A percentile compares a stretch with the other conserved stretches of the same genome.
phyloP scores from a whole-genome alignment of 2,888 invertebrate species.

The Heteromyza rotundicornis region DNA sequence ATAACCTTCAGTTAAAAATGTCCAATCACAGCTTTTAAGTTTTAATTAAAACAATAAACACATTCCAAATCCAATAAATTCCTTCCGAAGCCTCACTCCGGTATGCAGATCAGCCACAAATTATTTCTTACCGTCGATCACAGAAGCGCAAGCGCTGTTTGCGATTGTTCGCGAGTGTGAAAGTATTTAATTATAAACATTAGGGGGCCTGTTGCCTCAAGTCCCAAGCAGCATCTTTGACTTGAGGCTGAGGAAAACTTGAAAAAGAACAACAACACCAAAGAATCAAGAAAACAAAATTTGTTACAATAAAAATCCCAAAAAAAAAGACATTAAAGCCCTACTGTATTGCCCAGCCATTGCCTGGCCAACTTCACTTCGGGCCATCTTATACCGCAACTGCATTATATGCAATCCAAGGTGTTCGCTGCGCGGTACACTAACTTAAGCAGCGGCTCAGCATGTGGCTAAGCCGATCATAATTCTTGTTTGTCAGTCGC shows the following conservation, averaged over 20 bases:
- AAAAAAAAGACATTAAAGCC: conserved; percentile 20
- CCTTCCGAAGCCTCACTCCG: too few species aligned
- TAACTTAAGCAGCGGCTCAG: conserved; percentile 43
- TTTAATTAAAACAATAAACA: too few species aligned
- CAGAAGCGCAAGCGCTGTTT: conserved; percentile 20
- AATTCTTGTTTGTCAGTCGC: conserved; percentile 59
- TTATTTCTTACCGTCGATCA: too few species aligned
- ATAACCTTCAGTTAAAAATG: too few species aligned
- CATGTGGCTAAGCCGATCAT: conserved; percentile 62
- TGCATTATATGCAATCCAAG: not conserved
- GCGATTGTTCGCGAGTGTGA: conserved; percentile 62
- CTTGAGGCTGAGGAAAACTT: not conserved
- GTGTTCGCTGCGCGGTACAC: not conserved
- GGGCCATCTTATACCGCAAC: conserved; percentile 15
- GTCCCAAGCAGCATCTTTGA: not conserved
- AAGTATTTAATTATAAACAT: conserved; percentile 61
- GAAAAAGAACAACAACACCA: conserved; percentile 2
- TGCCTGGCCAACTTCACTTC: not conserved
- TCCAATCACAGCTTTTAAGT: too few species aligned
- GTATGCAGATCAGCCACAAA: too few species aligned
- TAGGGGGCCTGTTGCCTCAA: conserved; percentile 45
- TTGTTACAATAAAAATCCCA: conserved; percentile 6
- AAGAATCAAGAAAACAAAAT: not conserved
- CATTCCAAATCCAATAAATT: too few species aligned
- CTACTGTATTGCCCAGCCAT: conserved; percentile 18